Percentiles rank a stretch among this genome's conserved stretches.
Evolutionary conservation across 2,797 vertebrate species (phyloP).

Genomic region (Pangasius krempfi): DNA sequence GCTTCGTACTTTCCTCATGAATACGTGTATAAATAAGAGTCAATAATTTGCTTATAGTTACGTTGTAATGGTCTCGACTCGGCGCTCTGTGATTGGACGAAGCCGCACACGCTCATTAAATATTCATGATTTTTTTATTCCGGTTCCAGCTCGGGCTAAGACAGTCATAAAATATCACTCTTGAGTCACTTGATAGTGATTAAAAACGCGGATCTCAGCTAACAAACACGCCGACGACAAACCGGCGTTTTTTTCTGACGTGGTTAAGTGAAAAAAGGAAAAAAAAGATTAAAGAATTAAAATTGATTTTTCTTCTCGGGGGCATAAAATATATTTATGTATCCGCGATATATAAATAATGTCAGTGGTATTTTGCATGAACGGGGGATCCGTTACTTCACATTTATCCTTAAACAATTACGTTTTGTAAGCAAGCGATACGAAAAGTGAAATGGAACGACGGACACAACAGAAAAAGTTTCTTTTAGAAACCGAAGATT

Average conservation of each 20-base stretch:
- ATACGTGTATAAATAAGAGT: neutral
- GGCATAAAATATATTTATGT: neutral
- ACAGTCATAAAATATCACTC: neutral
- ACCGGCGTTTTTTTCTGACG: neutral
- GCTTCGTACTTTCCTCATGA: neutral
- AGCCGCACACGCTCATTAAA: neutral
- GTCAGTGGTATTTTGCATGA: neutral
- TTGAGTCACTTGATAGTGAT: neutral
- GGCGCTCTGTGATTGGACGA: neutral
- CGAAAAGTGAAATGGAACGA: neutral
- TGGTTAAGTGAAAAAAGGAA: neutral
- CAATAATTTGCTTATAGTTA: neutral
- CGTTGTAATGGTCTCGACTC: neutral
- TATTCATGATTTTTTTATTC: neutral
- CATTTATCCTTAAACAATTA: neutral
- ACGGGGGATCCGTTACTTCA: neutral
- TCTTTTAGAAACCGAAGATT: conserved; percentile 78
- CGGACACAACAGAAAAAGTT: conserved; percentile 64
- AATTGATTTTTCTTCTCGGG: neutral
- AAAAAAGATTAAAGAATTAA: neutral
- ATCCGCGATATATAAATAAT: neutral
- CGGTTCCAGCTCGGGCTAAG: neutral
- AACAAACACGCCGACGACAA: neutral
- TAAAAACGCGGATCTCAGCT: neutral
- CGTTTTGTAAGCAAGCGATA: neutral